phyloP scores from a whole-genome alignment of 2,113 vertebrate genomes.

The Petroica traversi region DNA sequence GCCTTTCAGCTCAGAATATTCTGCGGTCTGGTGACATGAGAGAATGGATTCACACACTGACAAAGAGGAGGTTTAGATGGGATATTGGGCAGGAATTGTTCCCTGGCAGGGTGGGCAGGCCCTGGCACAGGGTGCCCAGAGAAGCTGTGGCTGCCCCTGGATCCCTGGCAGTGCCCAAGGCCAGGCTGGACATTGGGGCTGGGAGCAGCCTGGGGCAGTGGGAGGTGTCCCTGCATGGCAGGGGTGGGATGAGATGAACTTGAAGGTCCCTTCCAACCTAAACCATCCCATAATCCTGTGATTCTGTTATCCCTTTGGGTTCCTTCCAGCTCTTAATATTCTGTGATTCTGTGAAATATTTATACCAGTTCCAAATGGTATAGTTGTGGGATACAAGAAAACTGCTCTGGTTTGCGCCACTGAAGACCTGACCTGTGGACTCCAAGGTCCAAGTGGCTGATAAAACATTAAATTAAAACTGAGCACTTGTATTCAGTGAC shows the following conservation, averaged over 20 bases:
- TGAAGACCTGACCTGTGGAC: background rate
- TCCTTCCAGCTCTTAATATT: background rate
- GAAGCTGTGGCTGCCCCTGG: too few species aligned
- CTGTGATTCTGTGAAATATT: background rate
- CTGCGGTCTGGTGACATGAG: background rate
- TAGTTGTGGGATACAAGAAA: background rate
- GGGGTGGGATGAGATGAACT: rapidly evolving
- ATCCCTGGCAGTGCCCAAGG: too few species aligned
- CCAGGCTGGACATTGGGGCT: too few species aligned
- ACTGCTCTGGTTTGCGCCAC: background rate
- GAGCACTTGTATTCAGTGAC: background rate
- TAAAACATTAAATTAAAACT: background rate
- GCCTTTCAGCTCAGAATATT: background rate
- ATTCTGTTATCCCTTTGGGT: background rate
- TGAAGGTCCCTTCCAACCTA: background rate
- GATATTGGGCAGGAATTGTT: background rate
- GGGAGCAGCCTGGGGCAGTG: background rate
- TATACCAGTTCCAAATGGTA: background rate
- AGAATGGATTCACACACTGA: background rate
- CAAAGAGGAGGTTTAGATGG: background rate
- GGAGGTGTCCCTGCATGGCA: background rate
- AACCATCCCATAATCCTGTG: background rate
- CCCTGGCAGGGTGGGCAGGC: too few species aligned
- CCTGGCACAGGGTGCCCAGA: too few species aligned
- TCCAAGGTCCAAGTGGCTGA: background rate